Conservation (phyloP, 2,113 vertebrate species). For the Anser brachyrhynchus region DNA sequence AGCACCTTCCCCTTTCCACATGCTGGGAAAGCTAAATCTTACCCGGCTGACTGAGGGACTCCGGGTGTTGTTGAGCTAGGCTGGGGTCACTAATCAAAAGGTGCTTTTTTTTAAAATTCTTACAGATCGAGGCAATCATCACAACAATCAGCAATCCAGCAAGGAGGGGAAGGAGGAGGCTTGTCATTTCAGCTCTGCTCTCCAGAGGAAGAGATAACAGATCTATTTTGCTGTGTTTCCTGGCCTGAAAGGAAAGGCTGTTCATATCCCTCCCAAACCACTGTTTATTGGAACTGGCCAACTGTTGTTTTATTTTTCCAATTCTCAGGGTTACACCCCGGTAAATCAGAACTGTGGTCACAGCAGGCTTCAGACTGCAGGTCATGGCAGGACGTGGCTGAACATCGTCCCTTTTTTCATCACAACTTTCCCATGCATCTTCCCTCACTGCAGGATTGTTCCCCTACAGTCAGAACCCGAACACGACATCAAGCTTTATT, state of each 20-base stretch:
- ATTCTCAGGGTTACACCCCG: background rate
- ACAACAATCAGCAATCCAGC: conserved; percentile 8
- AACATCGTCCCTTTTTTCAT: background rate
- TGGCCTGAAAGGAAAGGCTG: background rate
- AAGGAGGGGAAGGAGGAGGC: background rate
- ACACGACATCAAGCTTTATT: background rate
- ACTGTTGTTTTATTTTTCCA: background rate
- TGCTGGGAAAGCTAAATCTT: background rate
- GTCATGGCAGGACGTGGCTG: background rate
- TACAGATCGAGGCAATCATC: conserved; percentile 17
- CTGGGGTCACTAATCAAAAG: conserved; percentile 8
- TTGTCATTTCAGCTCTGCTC: background rate
- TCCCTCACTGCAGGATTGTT: background rate
- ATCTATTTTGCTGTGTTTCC: conserved; percentile 11
- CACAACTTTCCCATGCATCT: background rate
- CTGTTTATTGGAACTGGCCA: background rate
- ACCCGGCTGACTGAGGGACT: background rate
- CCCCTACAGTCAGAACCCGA: background rate
- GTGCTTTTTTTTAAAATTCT: conserved; percentile 39
- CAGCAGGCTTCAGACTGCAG: background rate
- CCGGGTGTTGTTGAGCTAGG: background rate
- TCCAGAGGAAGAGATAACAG: conserved; percentile 19
- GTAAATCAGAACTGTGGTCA: background rate
- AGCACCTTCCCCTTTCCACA: background rate
- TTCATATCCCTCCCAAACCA: background rate